Evolutionary conservation across 1,140 invertebrate genomes (phyloP).

Genomic region (Melipona quadrifasciata): DNA sequence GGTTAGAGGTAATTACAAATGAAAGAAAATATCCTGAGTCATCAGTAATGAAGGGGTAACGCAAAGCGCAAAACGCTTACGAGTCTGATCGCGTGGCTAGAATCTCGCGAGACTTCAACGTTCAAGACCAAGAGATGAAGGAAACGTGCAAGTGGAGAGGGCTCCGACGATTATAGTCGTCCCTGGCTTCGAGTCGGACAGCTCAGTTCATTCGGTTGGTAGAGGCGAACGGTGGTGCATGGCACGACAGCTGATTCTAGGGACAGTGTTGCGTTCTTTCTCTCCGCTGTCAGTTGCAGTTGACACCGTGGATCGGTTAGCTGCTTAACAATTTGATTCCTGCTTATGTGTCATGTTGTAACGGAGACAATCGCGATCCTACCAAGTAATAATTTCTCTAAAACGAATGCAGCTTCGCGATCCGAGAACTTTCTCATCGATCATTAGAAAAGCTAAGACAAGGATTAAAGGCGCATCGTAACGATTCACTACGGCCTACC

Average conservation of each 20-base stretch:
- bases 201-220: constrained; percentile 58
- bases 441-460: constrained; percentile 34
- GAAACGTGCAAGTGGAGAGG: neutral
- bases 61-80: neutral
- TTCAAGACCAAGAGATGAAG: neutral
- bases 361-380: neutral
- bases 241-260: constrained; percentile 68
- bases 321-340: neutral
- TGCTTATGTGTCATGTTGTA: neutral
- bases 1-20: neutral
- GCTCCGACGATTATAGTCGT: constrained; percentile 14
- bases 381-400: neutral
- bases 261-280: constrained; percentile 49
- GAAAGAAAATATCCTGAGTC: constrained; percentile 4
- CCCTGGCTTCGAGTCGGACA: constrained; percentile 49
- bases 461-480: constrained; percentile 20
- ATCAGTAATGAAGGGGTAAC: constrained; percentile 2
- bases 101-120: no score
- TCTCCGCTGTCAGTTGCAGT: constrained; percentile 46
- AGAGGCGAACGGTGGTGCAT: constrained; percentile 56
- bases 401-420: constrained; percentile 36
- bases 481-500: neutral
- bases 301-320: constrained; percentile 27
- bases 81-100: neutral
- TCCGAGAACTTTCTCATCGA: constrained; percentile 8